phyloP scores from a whole-genome alignment of 2,113 vertebrate species.

The Chrysochloris asiatica region DNA sequence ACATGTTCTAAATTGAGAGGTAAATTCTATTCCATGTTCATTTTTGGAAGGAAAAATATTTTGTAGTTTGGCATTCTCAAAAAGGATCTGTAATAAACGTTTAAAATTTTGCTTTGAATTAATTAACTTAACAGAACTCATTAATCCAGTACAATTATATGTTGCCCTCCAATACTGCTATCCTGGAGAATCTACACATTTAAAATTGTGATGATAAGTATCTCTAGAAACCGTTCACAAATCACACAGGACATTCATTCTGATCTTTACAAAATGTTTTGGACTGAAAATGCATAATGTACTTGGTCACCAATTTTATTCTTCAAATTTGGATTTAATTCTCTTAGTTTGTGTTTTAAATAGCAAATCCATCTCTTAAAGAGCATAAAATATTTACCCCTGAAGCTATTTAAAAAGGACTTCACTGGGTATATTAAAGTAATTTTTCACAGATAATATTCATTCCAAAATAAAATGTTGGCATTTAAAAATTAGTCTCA shows the following conservation, averaged over 20 bases:
- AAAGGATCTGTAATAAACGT: conserved; percentile 10
- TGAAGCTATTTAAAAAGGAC: background rate
- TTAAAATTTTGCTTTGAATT: conserved; percentile 1
- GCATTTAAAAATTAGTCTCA: background rate
- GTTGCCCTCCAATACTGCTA: background rate
- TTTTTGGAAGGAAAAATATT: conserved; percentile 1
- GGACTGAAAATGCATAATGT: background rate
- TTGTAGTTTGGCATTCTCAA: background rate
- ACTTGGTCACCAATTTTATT: background rate
- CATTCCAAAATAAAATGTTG: background rate
- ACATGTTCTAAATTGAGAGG: conserved; percentile 50
- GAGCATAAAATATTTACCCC: background rate
- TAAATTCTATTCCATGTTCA: conserved; percentile 18
- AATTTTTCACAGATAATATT: background rate
- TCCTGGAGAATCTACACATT: background rate
- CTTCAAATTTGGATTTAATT: background rate
- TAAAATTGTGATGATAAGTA: background rate
- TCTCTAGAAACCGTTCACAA: background rate
- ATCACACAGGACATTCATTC: background rate
- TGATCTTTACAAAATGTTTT: background rate
- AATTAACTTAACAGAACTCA: background rate
- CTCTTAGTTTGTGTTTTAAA: background rate
- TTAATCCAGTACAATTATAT: background rate
- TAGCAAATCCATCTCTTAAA: background rate
- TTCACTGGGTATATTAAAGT: background rate